Evolutionary conservation across 2,888 invertebrate species (phyloP), one percentile per base, ranked within the genome.

Genomic region (Nudaria mundana): DNA sequence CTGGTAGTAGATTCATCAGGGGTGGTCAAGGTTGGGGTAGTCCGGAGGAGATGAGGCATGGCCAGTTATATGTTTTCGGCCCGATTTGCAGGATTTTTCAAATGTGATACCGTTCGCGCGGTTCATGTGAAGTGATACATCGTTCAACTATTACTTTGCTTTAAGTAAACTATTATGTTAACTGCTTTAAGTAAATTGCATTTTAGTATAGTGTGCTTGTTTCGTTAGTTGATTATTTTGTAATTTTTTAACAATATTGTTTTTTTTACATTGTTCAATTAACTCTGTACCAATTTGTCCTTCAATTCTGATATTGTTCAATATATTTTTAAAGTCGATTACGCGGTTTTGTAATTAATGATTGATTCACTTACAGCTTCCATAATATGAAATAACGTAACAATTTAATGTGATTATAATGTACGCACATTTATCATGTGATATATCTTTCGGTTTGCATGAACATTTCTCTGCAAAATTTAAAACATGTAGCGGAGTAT

Each of bases 41-140:
- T 66, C 65, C 64, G 68, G 71, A 65, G 70, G 71, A 69, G 73
- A 70, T 69, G n/a, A n/a, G n/a, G 75, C 73, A 65, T 74, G 88
- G 89, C 89, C 89, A 82, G 76, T 76, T 82, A 89, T 89, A 89
- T 89, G 88, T 89, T 89, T 87, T 84, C 80, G 88, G 89, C 84
- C 87, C 78, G 78, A 77, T 78, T 79, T 73, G 73, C 81, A 81
- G 77, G 77, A 77, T 78, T 77, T 78, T 80, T 76, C 70, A 74
- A 74, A 71, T 63, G 59, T 54, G 59, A 63, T 63, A 68, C 56
- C n/a, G n/a, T n/a, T n/a, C 44, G 47, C 54, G 63, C 56, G 57
- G 47, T 53, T 48, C 58, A 63, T 43, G 66, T 81, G 80, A 84
- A 84, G 82, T 81, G 74, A 74, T 76, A 68, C 49, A 59, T 56